These are phyloP conservation scores for Ophonus ardosiacus DNA, from an alignment of 2,888 invertebrate species.

Conservation along the genomic window DNA sequence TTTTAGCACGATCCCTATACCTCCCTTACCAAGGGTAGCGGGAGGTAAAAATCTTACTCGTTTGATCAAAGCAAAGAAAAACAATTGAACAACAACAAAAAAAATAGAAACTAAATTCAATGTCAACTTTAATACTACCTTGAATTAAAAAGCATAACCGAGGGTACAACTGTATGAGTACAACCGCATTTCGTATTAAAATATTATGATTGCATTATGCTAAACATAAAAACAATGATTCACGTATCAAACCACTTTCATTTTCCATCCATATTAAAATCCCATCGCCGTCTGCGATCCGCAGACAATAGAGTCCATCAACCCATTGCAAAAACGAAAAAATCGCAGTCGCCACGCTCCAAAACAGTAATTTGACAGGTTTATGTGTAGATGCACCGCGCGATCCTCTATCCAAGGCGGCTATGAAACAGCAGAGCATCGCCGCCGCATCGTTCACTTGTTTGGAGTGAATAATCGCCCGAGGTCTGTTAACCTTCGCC, in stretches of 20 bases:
- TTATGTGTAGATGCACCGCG: conserved; percentile 59
- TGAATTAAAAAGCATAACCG: too few species aligned
- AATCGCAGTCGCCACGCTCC: conserved; percentile 46
- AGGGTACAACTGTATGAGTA: too few species aligned
- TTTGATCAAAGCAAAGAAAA: too few species aligned
- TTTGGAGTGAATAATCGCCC: conserved; percentile 61
- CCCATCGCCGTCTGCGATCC: conserved; percentile 13
- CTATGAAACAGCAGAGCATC: conserved; percentile 43
- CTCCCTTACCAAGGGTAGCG: too few species aligned
- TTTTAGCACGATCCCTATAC: too few species aligned
- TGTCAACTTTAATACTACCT: too few species aligned
- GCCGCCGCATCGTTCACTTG: conserved; percentile 56
- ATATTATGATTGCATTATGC: neutral
- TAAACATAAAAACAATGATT: conserved; percentile 12
- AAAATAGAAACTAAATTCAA: too few species aligned
- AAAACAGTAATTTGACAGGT: conserved; percentile 63
- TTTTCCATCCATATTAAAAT: conserved; percentile 47
- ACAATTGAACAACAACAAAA: too few species aligned
- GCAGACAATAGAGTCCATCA: conserved; percentile 50
- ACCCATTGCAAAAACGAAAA: conserved; percentile 46
- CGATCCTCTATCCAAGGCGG: conserved; percentile 21
- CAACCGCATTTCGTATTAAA: too few species aligned
- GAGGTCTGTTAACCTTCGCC: conserved; percentile 62
- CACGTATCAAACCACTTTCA: conserved; percentile 42
- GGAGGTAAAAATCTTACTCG: too few species aligned